Base-by-base conservation (phyloP, 2,797 vertebrate species). In the Dallia pectoralis region DNA sequence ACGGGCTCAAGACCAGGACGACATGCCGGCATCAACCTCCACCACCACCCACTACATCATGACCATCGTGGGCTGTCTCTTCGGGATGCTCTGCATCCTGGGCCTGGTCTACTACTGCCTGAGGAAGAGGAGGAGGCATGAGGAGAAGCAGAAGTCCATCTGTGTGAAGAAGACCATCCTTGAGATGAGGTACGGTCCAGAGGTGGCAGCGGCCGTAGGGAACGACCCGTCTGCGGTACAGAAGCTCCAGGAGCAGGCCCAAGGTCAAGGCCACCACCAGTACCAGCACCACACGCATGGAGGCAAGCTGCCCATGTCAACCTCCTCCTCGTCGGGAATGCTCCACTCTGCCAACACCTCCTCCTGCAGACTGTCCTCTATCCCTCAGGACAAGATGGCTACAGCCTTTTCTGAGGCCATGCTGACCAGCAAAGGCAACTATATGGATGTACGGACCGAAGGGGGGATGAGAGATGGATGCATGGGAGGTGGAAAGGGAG, bases 1-100 rank as follows among this genome's bases (percentile, higher is more conserved):
- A 0, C 88, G 95, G 18, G 91, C 93, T 69, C 93, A 92, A n/a
- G 94, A 91, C 71, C 90, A 87, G 0, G 94, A 96, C 7, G 94
- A 96, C 64, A 91, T 91, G 71, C 89, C 94, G 19, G 94, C 96
- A 66, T 95, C 92, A 76, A 93, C 97, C 8, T 99, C 97, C 81
- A 99, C 97, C 70, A 99, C 97, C n/a, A 97, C 96, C 0, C 97
- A 99, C 82, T 99, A 99, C 85, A 99, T 99, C 76, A 97, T 99
- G 96, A 99, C 97, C 66, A 98, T 98, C 73, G 91, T 99, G 69
- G 97, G 98, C 72, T 99, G 97, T 77, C 94, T 99, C 51, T 99
- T 99, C 53, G 97, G 98, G 68, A 99, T 99, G 98, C 95, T 99
- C 51, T 96, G 99, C 19, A 91, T 99, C 67, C 91, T 99, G 73